These are phyloP conservation scores for Tragulus kanchil DNA, from an alignment of 2,113 vertebrate species.

Conservation along the genomic window DNA sequence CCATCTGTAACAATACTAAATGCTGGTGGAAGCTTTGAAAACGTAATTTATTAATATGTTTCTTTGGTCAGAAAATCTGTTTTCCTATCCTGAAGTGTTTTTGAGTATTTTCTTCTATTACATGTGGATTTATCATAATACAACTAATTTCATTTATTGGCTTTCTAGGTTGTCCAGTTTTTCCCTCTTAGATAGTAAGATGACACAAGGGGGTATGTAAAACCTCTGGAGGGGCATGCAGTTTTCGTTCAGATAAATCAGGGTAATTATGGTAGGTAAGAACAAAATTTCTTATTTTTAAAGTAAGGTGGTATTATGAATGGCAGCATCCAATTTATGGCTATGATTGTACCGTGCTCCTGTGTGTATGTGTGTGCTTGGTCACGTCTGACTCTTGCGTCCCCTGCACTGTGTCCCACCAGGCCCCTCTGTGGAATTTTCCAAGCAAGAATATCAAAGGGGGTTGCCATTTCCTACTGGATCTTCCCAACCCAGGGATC, in stretches of 20 bases:
- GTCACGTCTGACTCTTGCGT: not conserved
- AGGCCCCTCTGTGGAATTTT: not conserved
- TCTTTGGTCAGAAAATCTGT: not conserved
- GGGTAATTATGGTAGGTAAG: not conserved
- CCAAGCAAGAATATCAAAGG: not conserved
- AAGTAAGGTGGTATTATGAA: not conserved
- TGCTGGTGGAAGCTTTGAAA: not conserved
- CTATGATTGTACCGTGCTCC: not conserved
- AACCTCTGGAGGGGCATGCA: not conserved
- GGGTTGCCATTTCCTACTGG: not conserved
- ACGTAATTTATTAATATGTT: not conserved
- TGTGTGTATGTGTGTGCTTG: not conserved
- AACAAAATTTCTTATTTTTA: not conserved
- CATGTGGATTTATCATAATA: not conserved
- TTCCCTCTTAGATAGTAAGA: not conserved
- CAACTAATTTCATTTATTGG: not conserved
- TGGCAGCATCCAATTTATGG: not conserved
- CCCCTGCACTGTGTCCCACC: not conserved
- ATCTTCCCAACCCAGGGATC: not conserved
- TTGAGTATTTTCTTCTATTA: not conserved
- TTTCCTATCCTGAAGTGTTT: not conserved
- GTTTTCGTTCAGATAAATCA: constrained; percentile 26
- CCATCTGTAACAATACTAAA: not conserved
- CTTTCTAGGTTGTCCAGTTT: not conserved
- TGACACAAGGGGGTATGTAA: not conserved